phyloP scores from a whole-genome alignment of 2,113 vertebrate genomes.

The Nycticorax nycticorax region DNA sequence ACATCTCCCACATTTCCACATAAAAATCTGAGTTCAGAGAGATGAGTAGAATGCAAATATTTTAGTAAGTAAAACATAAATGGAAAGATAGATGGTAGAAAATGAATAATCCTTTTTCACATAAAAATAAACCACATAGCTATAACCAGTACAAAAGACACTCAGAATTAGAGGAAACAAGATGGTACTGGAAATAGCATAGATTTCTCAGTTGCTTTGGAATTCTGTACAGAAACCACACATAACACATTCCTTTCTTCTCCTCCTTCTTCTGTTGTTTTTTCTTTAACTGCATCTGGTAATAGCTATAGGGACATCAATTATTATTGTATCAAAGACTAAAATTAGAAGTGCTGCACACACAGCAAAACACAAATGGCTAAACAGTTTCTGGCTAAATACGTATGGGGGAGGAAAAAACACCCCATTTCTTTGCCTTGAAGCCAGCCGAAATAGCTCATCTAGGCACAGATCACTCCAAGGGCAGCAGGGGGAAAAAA shows the following conservation, averaged over 20 bases:
- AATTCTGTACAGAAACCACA: neutral
- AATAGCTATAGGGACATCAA: neutral
- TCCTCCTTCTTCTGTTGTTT: neutral
- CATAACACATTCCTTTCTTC: neutral
- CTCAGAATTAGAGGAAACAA: neutral
- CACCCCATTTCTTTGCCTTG: neutral
- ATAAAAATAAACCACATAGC: neutral
- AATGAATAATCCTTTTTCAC: neutral
- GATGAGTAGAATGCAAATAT: neutral
- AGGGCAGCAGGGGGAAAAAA: neutral
- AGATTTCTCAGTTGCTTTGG: neutral
- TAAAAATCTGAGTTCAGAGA: neutral
- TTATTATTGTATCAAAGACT: neutral
- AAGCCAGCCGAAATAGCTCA: neutral
- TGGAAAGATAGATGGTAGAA: neutral
- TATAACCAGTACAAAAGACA: neutral
- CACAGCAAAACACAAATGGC: neutral
- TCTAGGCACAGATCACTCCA: neutral
- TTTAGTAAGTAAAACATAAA: neutral
- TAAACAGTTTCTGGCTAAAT: neutral
- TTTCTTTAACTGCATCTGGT: neutral
- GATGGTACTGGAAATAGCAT: neutral
- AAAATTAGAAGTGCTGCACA: neutral
- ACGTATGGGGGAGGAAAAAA: neutral
- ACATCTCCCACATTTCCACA: neutral